Base-by-base conservation (phyloP, 92 coral and sea anemone species). In the Scolanthus callimorphus region DNA sequence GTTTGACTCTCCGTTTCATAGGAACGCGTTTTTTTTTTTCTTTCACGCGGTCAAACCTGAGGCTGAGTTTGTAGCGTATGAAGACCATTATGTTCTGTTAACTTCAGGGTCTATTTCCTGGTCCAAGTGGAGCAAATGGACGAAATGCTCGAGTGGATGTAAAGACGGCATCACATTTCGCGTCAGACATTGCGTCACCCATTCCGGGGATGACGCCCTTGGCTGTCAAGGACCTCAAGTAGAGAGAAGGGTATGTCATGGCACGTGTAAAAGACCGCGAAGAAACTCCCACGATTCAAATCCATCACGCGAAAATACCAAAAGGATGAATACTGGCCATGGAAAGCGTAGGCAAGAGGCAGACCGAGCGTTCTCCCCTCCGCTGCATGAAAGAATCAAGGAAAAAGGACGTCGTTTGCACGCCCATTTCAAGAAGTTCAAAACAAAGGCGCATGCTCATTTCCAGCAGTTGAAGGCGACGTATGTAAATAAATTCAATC, bases 81-180 rank as follows among this genome's bases (percentile, higher is more conserved):
- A n/a, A n/a, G n/a, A n/a, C n/a, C n/a, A n/a, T 34, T 34, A 15
- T 34, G 41, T 34, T 6, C 15, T 34, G 41, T 34, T 6, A 34
- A 6, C 10, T 41, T 39, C 29, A 62, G 68, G 15, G 6, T 2
- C 27, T 15, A 62, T 62, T 22, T 2, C 3, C 3, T 62, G 68
- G 68, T 24, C 68, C 11, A 15, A 30, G 4, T 67, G 74, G 74
- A 46, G 31, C 1, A 55, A 39, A n/a, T 67, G 74, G 74, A 45
- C 55, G 17, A 20, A 11, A 2, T 67, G 74, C 52, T 46, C 52
- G 23, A 21, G 4, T 51, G 61, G 39, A 25, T 65, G 49, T 13
- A 65, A 31, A 22, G 31, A 17, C 2, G 29, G 74, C 15, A 44
- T 23, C 3, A 39, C 49, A 27, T 37, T 31, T 24, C 47, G 74